These are phyloP conservation scores for Picathartes gymnocephalus DNA, from an alignment of 2,113 vertebrate genomes.

Conservation along the genomic window DNA sequence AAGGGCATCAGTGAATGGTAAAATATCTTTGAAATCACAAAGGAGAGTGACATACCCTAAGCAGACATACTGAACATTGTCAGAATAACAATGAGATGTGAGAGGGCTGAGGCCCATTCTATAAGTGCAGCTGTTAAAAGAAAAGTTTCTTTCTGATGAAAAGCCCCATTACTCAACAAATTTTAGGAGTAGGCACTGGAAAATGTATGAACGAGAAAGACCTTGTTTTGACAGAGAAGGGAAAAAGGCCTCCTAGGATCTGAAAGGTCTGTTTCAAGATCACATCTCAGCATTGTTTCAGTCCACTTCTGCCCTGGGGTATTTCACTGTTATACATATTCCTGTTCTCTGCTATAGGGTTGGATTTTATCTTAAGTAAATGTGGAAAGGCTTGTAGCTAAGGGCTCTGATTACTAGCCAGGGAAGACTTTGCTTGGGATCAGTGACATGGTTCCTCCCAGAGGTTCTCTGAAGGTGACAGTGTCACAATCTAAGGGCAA, in stretches of 20 bases:
- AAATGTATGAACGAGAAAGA: neutral
- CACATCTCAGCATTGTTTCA: neutral
- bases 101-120: neutral
- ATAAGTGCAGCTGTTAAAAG: neutral
- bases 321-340: rapidly evolving
- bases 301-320: neutral
- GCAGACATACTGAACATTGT: slow-evolving; percentile 5
- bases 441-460: neutral
- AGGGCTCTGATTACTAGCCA: neutral
- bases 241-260: neutral
- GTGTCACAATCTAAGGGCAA: neutral
- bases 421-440: neutral
- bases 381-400: neutral
- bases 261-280: neutral
- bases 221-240: neutral
- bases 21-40: slow-evolving; percentile 35
- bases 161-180: neutral
- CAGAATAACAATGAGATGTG: slow-evolving; percentile 24
- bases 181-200: neutral
- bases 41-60: neutral
- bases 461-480: neutral
- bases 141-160: neutral
- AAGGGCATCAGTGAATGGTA: slow-evolving; percentile 16
- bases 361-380: neutral
- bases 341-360: neutral